Evolutionary conservation across 2,888 invertebrate species (phyloP), one percentile per base, ranked within the genome.

Genomic region (Prenolepis imparis): DNA sequence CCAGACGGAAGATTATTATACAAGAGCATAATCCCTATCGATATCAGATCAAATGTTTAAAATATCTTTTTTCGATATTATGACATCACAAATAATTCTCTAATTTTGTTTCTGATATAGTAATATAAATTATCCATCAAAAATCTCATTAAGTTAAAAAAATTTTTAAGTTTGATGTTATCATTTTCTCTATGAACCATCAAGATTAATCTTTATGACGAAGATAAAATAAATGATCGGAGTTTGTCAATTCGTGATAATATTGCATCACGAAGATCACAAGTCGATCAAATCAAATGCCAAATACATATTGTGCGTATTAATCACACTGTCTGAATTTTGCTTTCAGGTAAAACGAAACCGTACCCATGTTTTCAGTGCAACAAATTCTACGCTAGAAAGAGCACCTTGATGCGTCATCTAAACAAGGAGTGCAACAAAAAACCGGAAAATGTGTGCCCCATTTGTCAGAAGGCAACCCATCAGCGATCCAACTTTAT

Each of bases 321-420:
- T 85, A 82, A 87, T 82, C 39, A 57, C n/a, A 57, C n/a, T 11
- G 41, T 21, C 21, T 5, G 68, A 87, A 72, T 87, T 88, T 21
- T 88, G 87, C 28, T 88, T 85, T 24, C 88, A 88, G 88, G 84
- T 84, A 55, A 36, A 55, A 18, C 3, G n/a, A 0, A 89, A 64
- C 84, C 84, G 24, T 87, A 83, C 61, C 74, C 89, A 11, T 94
- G 94, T 86, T 88, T 86, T 82, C 92, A 92, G 52, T 94, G 94
- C 86, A 77, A 81, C 72, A 91, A 91, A 83, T 91, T 92, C 28
- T 94, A 94, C 82, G 88, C 90, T 24, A 93, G 97, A 95, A 97
- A 97, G 93, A 97, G 97, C 91, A 97, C 97, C 83, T 90, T 95
- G 75, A 92, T 92, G 75, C 93, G 95, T 24, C 95, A 95, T 84